Conservation (phyloP, 2,888 invertebrate species). For the Siphlonurus alternatus region DNA sequence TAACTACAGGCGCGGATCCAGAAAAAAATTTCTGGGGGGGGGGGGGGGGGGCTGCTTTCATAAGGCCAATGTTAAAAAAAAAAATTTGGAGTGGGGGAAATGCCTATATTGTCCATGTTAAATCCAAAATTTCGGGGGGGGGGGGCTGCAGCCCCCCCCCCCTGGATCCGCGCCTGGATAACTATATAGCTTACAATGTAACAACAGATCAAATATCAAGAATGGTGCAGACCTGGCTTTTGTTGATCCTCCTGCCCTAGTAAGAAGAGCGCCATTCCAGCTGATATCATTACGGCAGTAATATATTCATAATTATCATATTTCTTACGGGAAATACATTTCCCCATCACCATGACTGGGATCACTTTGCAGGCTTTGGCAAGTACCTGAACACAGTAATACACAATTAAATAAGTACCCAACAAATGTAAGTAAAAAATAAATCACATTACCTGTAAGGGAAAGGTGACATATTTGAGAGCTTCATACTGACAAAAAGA, state of each 20-base stretch:
- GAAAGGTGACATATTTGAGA: slow-evolving; percentile 93
- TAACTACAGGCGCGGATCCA: too few species aligned
- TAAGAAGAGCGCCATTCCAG: slow-evolving; percentile 89
- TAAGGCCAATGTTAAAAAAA: too few species aligned
- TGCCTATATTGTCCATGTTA: too few species aligned
- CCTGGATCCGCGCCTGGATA: too few species aligned
- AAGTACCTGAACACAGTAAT: slow-evolving; percentile 42
- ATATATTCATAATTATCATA: slow-evolving; percentile 86
- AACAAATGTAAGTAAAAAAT: neutral
- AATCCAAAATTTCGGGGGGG: too few species aligned
- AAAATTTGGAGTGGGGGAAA: too few species aligned
- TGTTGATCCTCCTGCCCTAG: slow-evolving; percentile 35
- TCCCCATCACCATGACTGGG: slow-evolving; percentile 97
- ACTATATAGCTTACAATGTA: too few species aligned
- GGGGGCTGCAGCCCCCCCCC: too few species aligned
- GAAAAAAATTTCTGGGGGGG: too few species aligned
- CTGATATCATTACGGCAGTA: slow-evolving; percentile 73
- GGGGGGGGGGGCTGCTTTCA: too few species aligned
- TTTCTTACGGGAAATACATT: slow-evolving; percentile 67
- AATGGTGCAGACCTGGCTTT: neutral
- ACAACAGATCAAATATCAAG: too few species aligned
- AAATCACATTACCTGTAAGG: slow-evolving; percentile 63
- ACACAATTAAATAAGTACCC: slow-evolving; percentile 4
- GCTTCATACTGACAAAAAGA: slow-evolving; percentile 99
- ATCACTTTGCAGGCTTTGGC: slow-evolving; percentile 98